These are phyloP conservation scores for Sorex fumeus DNA, from an alignment of 2,113 vertebrate genomes.

Conservation along the genomic window DNA sequence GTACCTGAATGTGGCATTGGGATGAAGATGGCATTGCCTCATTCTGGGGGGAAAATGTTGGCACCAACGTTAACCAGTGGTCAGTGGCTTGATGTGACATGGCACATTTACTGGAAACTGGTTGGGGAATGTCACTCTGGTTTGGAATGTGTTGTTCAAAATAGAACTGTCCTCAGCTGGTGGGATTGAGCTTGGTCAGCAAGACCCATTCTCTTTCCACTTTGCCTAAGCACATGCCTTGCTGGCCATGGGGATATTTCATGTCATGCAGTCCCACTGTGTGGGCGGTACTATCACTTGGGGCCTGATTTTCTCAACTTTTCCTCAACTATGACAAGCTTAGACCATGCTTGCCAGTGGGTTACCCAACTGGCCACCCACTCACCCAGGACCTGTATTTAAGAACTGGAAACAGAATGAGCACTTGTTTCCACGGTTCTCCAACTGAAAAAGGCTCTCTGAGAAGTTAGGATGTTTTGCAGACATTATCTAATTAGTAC, in stretches of 20 bases:
- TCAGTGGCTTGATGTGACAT: constrained; percentile 45
- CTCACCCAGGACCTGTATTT: constrained; percentile 55
- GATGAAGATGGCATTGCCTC: neutral
- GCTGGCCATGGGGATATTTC: no score
- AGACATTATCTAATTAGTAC: constrained; percentile 69
- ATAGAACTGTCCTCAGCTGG: constrained; percentile 31
- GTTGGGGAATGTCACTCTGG: neutral
- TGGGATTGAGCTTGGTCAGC: neutral
- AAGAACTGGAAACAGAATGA: constrained; percentile 33
- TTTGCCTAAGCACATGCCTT: neutral
- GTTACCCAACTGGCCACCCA: neutral
- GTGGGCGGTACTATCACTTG: neutral
- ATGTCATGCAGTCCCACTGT: no score
- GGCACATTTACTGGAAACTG: constrained; percentile 63
- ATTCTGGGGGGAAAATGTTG: neutral
- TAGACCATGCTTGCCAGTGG: neutral
- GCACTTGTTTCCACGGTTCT: constrained; percentile 8
- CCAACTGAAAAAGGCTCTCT: neutral
- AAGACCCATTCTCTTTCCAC: neutral
- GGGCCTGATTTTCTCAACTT: neutral
- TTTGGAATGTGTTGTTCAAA: constrained; percentile 42
- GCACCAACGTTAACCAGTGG: constrained; percentile 16
- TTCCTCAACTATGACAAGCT: neutral
- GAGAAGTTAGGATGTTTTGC: constrained; percentile 35
- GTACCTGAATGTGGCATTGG: neutral